Evolutionary conservation across 2,113 vertebrate species (phyloP).

Genomic region (Myodes glareolus): DNA sequence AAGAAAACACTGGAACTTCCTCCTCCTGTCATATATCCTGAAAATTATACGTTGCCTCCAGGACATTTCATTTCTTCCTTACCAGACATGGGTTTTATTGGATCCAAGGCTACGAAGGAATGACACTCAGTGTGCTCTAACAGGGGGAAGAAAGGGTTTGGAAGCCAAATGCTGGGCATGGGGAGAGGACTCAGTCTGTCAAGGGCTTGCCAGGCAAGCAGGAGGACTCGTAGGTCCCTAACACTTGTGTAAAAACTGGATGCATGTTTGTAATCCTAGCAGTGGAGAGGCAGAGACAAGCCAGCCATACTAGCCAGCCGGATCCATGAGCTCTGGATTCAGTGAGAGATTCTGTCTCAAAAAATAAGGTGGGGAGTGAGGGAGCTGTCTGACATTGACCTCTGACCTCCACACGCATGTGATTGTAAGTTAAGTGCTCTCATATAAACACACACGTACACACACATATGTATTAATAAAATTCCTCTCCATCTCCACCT

Average conservation of each 20-base stretch:
- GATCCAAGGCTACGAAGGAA: neutral
- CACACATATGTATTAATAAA: neutral
- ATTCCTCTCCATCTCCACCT: neutral
- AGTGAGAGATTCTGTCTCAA: neutral
- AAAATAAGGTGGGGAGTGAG: neutral
- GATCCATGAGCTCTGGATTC: neutral
- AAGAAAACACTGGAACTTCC: slow-evolving; percentile 17
- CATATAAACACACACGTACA: neutral
- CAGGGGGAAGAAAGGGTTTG: neutral
- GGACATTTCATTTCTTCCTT: neutral
- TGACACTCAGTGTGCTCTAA: neutral
- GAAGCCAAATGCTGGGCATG: neutral
- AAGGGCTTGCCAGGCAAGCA: too few species aligned
- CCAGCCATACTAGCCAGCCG: neutral
- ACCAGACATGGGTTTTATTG: neutral
- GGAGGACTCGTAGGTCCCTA: neutral
- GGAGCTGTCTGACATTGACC: neutral
- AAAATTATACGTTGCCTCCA: slow-evolving; percentile 6
- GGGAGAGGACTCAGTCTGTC: neutral
- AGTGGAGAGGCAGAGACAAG: neutral
- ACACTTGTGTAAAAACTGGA: neutral
- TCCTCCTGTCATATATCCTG: neutral
- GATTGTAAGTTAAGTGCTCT: too few species aligned
- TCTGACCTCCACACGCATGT: neutral
- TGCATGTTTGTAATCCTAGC: neutral